phyloP scores from a whole-genome alignment of 1,140 invertebrate genomes.

The Sminthurinus signatus region DNA sequence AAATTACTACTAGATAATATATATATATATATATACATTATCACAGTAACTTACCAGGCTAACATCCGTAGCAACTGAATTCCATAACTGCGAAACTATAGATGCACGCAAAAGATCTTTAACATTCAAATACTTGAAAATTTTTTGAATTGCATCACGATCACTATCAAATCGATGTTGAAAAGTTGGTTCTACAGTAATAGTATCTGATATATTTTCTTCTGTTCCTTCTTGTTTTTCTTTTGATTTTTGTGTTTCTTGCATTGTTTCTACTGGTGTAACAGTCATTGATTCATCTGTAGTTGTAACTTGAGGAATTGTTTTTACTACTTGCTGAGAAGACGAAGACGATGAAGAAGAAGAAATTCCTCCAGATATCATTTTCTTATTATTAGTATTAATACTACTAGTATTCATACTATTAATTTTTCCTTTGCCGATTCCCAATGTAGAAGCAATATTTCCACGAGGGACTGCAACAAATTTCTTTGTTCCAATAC shows the following conservation, averaged over 20 bases:
- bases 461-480: slow-evolving; percentile 16
- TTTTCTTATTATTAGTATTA: too few relatives aligned
- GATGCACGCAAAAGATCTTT: slow-evolving; percentile 6
- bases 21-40: not conserved
- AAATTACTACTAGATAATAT: not conserved
- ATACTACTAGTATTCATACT: too few relatives aligned
- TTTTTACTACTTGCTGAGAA: too few relatives aligned
- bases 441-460: not conserved
- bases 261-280: not conserved
- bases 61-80: slow-evolving; percentile 1
- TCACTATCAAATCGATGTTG: slow-evolving; percentile 3
- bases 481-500: slow-evolving; percentile 32
- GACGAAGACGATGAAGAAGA: too few relatives aligned
- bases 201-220: not conserved
- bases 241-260: not conserved
- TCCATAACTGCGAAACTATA: slow-evolving; percentile 1
- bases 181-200: not conserved
- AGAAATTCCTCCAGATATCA: too few relatives aligned
- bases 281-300: too few relatives aligned
- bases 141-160: not conserved
- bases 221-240: not conserved
- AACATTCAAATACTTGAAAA: slow-evolving; percentile 13
- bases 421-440: too few relatives aligned
- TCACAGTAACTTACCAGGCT: slow-evolving; percentile 1
- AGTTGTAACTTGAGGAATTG: too few relatives aligned